Base-by-base conservation (phyloP, 2,797 vertebrate genomes). In the Loris lydekkerianus region DNA sequence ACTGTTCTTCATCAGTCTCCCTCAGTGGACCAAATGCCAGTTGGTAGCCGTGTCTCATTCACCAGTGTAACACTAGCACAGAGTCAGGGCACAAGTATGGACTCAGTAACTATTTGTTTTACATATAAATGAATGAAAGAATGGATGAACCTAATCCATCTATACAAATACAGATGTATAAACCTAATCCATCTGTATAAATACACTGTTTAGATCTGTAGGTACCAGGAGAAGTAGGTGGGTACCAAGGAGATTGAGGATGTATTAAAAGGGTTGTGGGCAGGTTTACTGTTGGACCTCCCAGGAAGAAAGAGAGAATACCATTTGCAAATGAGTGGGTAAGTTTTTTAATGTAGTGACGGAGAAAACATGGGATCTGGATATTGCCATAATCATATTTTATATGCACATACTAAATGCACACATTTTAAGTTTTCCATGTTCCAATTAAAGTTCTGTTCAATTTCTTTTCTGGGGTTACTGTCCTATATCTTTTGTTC, bases 351-450 rank as follows among this genome's bases (percentile, higher is more conserved):
- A 85, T 70, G 46, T 27, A 8, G 21, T 43, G 31, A 82, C 8
- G 75, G 75, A 91, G 83, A 88, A 94, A 92, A 86, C 58, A 46
- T n/a, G 76, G 53, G 23, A 81, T 84, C 61, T 84, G 81, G 60
- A 72, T 81, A 85, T 63, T 90, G 23, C 67, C 27, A 23, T 40
- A 92, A 49, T 31, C 34, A 56, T 7, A 80, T 43, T 83, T 63
- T 56, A 93, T 58, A 75, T 92, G 70, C 58, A 75, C 37, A 88
- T 82, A 56, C 9, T 75, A 53, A 77, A 90, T 46, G 43, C 4
- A 31, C n/a, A 81, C 4, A 70, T 93, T 37, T 93, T 90, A 91
- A 17, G 23, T 87, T 72, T 93, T 78, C 69, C 93, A 14, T 84
- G 40, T 40, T 20, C 8, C 58, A 13, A 7, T 67, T 73, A 88